Conservation (phyloP, 2,888 invertebrate genomes). For the Epirrhoe alternata region DNA sequence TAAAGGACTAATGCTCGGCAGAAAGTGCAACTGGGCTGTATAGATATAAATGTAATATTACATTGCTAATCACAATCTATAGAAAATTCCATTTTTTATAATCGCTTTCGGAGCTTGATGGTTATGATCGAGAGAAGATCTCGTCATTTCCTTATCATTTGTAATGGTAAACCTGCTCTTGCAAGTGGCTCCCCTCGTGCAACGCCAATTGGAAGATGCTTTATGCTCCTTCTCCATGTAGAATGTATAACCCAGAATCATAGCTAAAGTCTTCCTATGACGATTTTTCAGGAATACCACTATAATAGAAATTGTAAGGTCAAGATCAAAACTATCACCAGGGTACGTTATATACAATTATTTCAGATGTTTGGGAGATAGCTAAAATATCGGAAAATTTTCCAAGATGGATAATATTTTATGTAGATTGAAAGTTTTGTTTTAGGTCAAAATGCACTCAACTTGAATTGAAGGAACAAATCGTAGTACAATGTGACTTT, state of each 20-base stretch:
- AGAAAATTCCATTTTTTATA: slow-evolving; percentile 15
- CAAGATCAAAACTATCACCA: not conserved
- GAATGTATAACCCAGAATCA: slow-evolving; percentile 37
- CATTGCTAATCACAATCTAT: not conserved
- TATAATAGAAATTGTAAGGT: slow-evolving; percentile 23
- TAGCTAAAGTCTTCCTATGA: slow-evolving; percentile 31
- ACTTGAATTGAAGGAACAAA: too few species aligned
- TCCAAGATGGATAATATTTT: too few species aligned
- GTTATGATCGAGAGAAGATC: slow-evolving; percentile 1
- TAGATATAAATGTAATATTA: not conserved
- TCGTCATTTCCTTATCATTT: not conserved
- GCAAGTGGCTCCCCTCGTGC: slow-evolving; percentile 25
- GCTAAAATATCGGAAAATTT: too few species aligned
- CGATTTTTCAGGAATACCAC: slow-evolving; percentile 34
- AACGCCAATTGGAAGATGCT: slow-evolving; percentile 18
- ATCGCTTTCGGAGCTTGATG: slow-evolving; percentile 18
- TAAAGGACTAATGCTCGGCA: too few species aligned
- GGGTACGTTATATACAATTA: too few species aligned
- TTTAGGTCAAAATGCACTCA: too few species aligned
- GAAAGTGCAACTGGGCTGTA: too few species aligned
- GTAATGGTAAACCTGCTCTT: slow-evolving; percentile 19
- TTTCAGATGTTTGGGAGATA: too few species aligned
- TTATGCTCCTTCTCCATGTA: slow-evolving; percentile 29
- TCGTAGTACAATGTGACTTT: too few species aligned
- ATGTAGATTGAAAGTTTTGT: too few species aligned